Evolutionary conservation across 2,113 vertebrate genomes (phyloP).

Genomic region (Protobothrops flavoviridis): DNA sequence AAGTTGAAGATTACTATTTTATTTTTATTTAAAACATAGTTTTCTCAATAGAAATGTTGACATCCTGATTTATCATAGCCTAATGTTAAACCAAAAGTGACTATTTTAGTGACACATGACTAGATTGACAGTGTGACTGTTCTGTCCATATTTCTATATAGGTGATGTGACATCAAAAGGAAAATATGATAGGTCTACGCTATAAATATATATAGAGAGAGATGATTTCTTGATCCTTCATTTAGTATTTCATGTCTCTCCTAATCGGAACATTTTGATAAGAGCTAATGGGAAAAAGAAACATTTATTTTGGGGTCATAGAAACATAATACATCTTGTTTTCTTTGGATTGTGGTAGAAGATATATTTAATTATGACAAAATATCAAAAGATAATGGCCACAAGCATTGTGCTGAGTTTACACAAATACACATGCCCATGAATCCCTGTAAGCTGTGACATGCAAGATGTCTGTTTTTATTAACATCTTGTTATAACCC

Average conservation of each 20-base stretch:
- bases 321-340: not conserved
- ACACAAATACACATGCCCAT: not conserved
- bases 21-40: not conserved
- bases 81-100: not conserved
- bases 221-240: not conserved
- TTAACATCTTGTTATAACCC: constrained; percentile 48
- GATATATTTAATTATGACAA: constrained; percentile 32
- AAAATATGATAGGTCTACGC: not conserved
- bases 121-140: not conserved
- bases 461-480: constrained; percentile 49
- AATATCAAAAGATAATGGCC: constrained; percentile 30
- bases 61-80: not conserved
- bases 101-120: not conserved
- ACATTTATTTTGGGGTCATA: not conserved
- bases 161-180: not conserved
- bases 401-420: not conserved
- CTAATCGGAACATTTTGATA: not conserved
- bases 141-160: not conserved
- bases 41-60: not conserved
- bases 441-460: constrained; percentile 13
- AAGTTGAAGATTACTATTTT: not conserved
- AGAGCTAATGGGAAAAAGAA: not conserved
- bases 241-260: not conserved
- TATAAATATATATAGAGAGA: not conserved
- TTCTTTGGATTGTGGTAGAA: not conserved